Evolutionary conservation across 2,113 vertebrate genomes (phyloP).

Genomic region (Benitochromis conjunctus): DNA sequence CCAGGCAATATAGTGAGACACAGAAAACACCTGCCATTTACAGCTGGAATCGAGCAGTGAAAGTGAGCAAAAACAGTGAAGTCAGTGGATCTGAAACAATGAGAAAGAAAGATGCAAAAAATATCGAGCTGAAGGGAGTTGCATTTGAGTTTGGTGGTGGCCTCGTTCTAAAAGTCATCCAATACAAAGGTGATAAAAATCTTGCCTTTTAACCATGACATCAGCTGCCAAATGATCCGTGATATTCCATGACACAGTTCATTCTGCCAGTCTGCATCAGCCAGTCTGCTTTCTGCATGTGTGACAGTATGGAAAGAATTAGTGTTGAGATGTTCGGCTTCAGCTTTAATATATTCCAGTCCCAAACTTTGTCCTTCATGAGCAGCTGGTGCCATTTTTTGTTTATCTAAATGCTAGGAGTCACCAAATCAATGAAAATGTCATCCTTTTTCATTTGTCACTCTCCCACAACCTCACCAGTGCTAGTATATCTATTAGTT

Average conservation of each 20-base stretch:
- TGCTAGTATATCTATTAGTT: constrained; percentile 22
- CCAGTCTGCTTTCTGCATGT: background rate
- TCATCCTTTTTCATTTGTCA: background rate
- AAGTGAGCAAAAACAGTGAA: background rate
- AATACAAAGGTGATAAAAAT: background rate
- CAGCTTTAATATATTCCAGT: constrained; percentile 6
- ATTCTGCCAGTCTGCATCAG: constrained; percentile 26
- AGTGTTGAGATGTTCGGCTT: constrained; percentile 13
- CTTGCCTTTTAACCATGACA: constrained; percentile 25
- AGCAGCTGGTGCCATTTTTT: background rate
- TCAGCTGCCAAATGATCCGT: constrained; percentile 18
- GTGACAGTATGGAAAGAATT: constrained; percentile 53
- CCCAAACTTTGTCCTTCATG: background rate
- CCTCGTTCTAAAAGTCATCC: background rate
- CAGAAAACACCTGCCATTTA: background rate
- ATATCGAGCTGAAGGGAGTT: background rate
- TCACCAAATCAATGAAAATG: background rate
- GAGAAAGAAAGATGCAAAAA: background rate
- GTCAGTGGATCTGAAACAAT: background rate
- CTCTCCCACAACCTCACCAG: background rate
- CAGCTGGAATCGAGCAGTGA: background rate
- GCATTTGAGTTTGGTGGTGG: background rate
- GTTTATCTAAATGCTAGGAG: background rate
- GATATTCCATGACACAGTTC: constrained; percentile 39
- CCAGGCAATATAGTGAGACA: background rate